Percentiles rank a stretch among this genome's conserved stretches.
Evolutionary conservation across 2,888 invertebrate genomes (phyloP).

Genomic region (Clanis bilineata): DNA sequence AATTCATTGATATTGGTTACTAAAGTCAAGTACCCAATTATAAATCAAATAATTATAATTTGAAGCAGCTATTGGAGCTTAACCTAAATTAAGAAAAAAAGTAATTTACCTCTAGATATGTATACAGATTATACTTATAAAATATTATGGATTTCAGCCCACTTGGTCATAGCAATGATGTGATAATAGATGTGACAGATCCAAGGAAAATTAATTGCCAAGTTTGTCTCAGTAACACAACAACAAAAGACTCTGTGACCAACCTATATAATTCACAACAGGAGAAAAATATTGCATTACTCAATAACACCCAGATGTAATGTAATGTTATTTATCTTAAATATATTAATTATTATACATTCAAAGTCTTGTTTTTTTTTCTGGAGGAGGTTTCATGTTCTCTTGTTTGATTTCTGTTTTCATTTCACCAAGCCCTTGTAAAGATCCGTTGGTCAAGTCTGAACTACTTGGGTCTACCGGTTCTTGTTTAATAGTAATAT

Average conservation of each 20-base stretch:
- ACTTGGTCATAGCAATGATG: slow-evolving; percentile 6
- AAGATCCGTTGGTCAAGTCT: slow-evolving; percentile 69
- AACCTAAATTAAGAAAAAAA: no score
- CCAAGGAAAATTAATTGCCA: slow-evolving; percentile 62
- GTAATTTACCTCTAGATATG: no score
- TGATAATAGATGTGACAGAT: neutral
- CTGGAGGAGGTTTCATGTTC: slow-evolving; percentile 93
- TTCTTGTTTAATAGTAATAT: slow-evolving; percentile 76
- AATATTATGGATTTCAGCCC: slow-evolving; percentile 32
- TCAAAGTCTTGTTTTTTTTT: slow-evolving; percentile 85
- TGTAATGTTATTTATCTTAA: neutral
- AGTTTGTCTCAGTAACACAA: slow-evolving; percentile 49
- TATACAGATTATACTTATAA: neutral
- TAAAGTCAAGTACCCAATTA: no score
- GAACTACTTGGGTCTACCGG: slow-evolving; percentile 69
- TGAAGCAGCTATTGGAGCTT: no score
- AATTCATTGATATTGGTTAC: no score
- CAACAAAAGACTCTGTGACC: slow-evolving; percentile 51
- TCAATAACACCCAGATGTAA: slow-evolving; percentile 18
- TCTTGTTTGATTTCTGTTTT: slow-evolving; percentile 88
- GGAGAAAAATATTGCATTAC: slow-evolving; percentile 52
- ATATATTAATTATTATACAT: neutral
- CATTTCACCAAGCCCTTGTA: slow-evolving; percentile 77
- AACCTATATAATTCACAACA: slow-evolving; percentile 62
- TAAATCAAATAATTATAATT: no score